Evolutionary conservation across 2,888 invertebrate species (phyloP).

Genomic region (Sicus ferrugineus): DNA sequence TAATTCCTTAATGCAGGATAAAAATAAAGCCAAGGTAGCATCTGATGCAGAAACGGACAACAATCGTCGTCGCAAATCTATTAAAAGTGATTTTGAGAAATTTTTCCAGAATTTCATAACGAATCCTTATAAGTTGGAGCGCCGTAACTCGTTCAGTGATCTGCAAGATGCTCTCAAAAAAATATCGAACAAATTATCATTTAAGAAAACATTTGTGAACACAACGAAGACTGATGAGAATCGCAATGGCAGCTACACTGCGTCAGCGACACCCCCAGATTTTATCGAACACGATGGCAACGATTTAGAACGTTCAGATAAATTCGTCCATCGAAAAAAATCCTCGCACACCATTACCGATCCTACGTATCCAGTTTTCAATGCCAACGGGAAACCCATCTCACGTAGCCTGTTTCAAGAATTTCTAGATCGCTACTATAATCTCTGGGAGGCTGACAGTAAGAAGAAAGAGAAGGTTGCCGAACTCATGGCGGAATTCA

Average conservation of each 20-base stretch:
- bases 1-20: constrained; percentile 39
- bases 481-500: constrained; percentile 53
- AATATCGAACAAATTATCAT: constrained; percentile 68
- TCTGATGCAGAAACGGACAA: too few species aligned
- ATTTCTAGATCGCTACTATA: constrained; percentile 73
- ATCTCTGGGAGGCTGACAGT: constrained; percentile 61
- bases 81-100: constrained; percentile 60
- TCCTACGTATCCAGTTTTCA: constrained; percentile 80
- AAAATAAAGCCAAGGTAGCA: too few species aligned
- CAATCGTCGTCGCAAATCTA: constrained; percentile 49
- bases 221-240: constrained; percentile 63
- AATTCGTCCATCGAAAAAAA: constrained; percentile 57
- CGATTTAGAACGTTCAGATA: constrained; percentile 41
- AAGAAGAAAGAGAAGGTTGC: constrained; percentile 54
- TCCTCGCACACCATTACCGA: constrained; percentile 78
- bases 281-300: constrained; percentile 49
- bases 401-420: constrained; percentile 76
- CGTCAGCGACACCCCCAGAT: constrained; percentile 46
- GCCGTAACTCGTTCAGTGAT: constrained; percentile 70
- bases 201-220: constrained; percentile 62
- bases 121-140: constrained; percentile 58
- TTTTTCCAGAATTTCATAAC: constrained; percentile 60
- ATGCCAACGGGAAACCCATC: constrained; percentile 76
- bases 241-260: constrained; percentile 48
- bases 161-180: constrained; percentile 71